These are phyloP conservation scores for Ptychodera flava DNA, from an alignment of 35 echinoderm and acorn worm genomes.

Conservation along the genomic window DNA sequence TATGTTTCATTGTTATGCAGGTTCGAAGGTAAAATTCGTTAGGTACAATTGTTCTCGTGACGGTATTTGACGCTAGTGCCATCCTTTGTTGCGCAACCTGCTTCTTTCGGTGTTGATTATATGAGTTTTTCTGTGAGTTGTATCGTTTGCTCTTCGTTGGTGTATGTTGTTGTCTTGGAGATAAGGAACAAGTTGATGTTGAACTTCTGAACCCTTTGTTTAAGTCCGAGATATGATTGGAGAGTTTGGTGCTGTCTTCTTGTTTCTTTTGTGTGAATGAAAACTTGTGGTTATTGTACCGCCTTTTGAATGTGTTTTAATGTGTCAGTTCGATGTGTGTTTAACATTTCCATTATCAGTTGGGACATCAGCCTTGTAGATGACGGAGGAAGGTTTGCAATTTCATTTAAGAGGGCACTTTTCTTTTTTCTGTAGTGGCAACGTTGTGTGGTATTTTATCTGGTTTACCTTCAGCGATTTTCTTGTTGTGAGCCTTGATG, in stretches of 20 bases:
- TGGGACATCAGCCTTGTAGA: conserved; percentile 27
- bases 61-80: too few species aligned
- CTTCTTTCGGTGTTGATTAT: too few species aligned
- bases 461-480: too few species aligned
- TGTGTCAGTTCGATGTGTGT: conserved; percentile 21
- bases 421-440: conserved; percentile 26
- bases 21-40: too few species aligned
- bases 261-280: conserved; percentile 5
- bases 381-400: background rate
- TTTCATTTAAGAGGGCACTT: conserved; percentile 23
- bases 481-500: too few species aligned
- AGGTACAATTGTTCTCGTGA: too few species aligned
- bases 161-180: conserved; percentile 5
- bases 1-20: too few species aligned
- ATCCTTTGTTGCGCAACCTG: too few species aligned
- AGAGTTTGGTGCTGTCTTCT: conserved; percentile 3
- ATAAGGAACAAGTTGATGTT: conserved; percentile 6
- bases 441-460: too few species aligned
- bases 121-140: background rate
- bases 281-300: conserved; percentile 9
- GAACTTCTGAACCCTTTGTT: background rate
- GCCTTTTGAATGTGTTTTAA: conserved; percentile 24
- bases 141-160: conserved; percentile 5
- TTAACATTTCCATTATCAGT: conserved; percentile 2
- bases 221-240: conserved; percentile 8